A percentile compares a stretch with the other conserved stretches of the same genome.
These are phyloP conservation scores for Microhierax caerulescens DNA, from an alignment of 2,797 vertebrate genomes.

Conservation along the genomic window DNA sequence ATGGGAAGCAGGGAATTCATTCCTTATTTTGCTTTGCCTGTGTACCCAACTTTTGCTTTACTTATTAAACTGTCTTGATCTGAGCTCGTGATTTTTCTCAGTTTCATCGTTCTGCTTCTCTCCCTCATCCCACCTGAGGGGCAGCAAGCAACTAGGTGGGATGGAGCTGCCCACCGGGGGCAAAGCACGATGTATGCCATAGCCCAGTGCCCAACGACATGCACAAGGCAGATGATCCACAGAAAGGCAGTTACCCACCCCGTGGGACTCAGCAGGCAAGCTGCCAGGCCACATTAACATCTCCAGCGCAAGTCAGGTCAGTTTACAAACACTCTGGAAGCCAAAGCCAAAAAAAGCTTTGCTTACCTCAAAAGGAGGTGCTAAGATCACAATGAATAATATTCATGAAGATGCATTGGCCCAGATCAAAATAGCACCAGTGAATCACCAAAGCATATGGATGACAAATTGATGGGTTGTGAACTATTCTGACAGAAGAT, in stretches of 20 bases:
- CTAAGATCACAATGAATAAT: not conserved
- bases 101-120: not conserved
- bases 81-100: fast-evolving
- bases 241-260: not conserved
- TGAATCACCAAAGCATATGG: not conserved
- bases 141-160: fast-evolving
- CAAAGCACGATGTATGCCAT: not conserved
- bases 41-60: not conserved
- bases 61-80: not conserved
- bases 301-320: not conserved
- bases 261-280: not conserved
- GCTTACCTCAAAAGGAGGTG: not conserved
- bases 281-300: not conserved
- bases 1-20: not conserved
- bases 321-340: not conserved
- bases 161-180: fast-evolving
- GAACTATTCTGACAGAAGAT: not conserved
- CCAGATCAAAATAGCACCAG: not conserved
- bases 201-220: not conserved
- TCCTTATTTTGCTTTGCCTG: not conserved
- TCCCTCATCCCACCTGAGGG: fast-evolving
- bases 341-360: not conserved
- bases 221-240: not conserved
- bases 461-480: not conserved
- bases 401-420: not conserved